These are phyloP conservation scores for Corythucha ciliata DNA, from an alignment of 2,888 invertebrate species.

Conservation along the genomic window DNA sequence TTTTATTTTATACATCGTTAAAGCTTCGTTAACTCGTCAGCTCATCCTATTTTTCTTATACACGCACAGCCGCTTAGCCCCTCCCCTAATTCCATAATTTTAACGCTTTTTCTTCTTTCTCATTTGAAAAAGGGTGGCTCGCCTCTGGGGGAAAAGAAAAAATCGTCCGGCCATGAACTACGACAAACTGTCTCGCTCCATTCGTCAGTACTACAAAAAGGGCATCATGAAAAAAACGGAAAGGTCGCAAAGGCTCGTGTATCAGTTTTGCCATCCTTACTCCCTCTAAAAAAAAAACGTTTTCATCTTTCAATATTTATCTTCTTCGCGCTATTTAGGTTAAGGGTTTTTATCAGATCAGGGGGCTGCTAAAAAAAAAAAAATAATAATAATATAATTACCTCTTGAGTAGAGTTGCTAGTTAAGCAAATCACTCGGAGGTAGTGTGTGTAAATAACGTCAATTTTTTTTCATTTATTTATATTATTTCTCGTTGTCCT, in stretches of 20 bases:
- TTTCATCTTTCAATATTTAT: background rate
- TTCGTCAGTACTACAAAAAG: slow-evolving; percentile 98
- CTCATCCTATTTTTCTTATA: no score
- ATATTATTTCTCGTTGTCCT: slow-evolving; percentile 10
- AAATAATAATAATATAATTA: no score
- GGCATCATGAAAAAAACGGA: slow-evolving; percentile 99
- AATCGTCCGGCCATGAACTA: slow-evolving; percentile 99
- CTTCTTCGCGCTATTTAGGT: background rate
- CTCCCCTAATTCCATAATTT: no score
- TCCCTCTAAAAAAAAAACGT: slow-evolving; percentile 52
- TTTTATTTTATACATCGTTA: no score
- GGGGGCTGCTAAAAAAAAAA: slow-evolving; percentile 35
- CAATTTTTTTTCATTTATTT: background rate
- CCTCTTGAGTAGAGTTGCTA: no score
- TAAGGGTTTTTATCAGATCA: slow-evolving; percentile 2
- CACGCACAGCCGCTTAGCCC: no score
- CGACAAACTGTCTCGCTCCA: slow-evolving; percentile 94
- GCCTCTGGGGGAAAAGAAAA: slow-evolving; percentile 95
- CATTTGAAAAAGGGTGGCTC: slow-evolving; percentile 55
- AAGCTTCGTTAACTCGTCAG: no score
- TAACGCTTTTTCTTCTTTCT: background rate
- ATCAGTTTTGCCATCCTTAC: slow-evolving; percentile 96
- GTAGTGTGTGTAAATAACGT: slow-evolving; percentile 8
- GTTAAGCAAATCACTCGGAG: no score
- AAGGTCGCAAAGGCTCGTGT: slow-evolving; percentile 92